Evolutionary conservation across 2,797 vertebrate genomes (phyloP).

Genomic region (Eupleurogrammus muticus): DNA sequence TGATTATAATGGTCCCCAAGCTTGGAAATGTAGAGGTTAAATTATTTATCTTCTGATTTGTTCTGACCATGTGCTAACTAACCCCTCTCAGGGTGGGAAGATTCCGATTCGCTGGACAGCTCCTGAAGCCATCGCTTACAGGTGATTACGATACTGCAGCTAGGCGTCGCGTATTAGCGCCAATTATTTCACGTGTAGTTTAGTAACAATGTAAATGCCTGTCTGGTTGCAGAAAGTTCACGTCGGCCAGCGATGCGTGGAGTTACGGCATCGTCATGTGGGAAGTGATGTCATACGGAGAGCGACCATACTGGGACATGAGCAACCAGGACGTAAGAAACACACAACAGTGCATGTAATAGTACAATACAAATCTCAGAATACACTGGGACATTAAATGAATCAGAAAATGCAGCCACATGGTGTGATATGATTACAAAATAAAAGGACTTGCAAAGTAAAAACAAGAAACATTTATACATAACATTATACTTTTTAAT

Average conservation of each 20-base stretch:
- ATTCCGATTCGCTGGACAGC: constrained; percentile 76
- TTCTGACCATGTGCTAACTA: not conserved
- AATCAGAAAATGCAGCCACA: too few species aligned
- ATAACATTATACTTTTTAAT: too few species aligned
- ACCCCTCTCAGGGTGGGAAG: constrained; percentile 64
- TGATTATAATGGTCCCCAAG: too few species aligned
- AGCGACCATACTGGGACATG: constrained; percentile 90
- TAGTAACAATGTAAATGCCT: not conserved
- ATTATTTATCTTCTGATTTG: too few species aligned
- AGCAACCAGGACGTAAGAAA: constrained; percentile 85
- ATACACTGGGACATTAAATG: too few species aligned
- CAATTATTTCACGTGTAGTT: rapidly evolving
- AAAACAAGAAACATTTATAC: too few species aligned
- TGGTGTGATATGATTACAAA: too few species aligned
- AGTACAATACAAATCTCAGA: too few species aligned
- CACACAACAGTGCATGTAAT: too few species aligned
- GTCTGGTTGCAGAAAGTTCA: constrained; percentile 81
- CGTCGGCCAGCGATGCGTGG: constrained; percentile 88
- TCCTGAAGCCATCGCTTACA: constrained; percentile 86
- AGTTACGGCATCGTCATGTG: constrained; percentile 91
- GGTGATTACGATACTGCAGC: constrained; percentile 38
- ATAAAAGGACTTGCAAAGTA: too few species aligned
- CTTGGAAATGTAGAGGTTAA: too few species aligned
- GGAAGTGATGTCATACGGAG: constrained; percentile 91
- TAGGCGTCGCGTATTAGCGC: rapidly evolving